Evolutionary conservation across 2,888 invertebrate genomes (phyloP), one percentile per base, ranked within the genome.

Genomic region (Hypolimnas misippus): DNA sequence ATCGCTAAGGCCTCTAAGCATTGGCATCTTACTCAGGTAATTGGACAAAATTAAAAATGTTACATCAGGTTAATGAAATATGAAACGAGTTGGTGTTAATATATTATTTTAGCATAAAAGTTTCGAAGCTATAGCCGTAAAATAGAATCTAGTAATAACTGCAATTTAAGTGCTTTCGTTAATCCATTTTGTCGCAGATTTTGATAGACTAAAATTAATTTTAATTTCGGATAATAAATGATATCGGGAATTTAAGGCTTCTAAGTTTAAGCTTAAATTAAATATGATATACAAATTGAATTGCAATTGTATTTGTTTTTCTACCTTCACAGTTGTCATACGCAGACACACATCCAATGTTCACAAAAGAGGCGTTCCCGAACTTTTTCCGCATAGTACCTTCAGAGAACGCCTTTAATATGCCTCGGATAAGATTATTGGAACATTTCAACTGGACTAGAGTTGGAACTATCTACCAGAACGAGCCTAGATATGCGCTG

Each of bases 321-420:
- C 12, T 21, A 21, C 12, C 6, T 12, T 46, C 21, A 33, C 93
- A 98, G 96, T 91, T 99, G 7, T 98, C 98, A 12, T 99, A 98
- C 86, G 98, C 98, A 4, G 99, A 99, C 86, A 99, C 98, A 3
- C 98, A 99, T 88, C 99, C 99, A 0, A 98, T 98, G 96, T 98
- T 98, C 88, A 97, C 97, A 5, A 96, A 95, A 78, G 96, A 97
- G 77, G 97, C 97, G 72, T 99, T 98, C 84, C 98, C 98, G 7
- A 98, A 98, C 86, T 98, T 99, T 93, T 99, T 98, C 91, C 95
- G 99, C 54, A 97, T 98, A 67, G 98, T 98, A 17, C 99, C 99
- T 0, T 98, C 98, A 57, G 98, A 99, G 86, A 98, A 97, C 81
- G 98, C 98, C 54, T 98, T 98, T 92, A 99, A 99, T 88, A 94